phyloP scores from a whole-genome alignment of 2,797 vertebrate species.

The Sebastes goodei region DNA sequence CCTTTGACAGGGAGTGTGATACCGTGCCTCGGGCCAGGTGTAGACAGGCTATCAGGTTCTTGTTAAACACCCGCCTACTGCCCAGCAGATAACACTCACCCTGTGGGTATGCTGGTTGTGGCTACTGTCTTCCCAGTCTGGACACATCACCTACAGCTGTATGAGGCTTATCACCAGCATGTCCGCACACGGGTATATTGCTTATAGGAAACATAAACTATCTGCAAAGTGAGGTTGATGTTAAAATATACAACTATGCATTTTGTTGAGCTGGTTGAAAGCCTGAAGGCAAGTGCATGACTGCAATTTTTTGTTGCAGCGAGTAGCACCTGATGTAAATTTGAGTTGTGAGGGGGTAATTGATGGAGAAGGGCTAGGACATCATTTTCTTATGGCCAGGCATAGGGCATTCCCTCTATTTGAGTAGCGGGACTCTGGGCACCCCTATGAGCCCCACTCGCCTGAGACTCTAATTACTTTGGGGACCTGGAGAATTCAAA shows the following conservation, averaged over 20 bases:
- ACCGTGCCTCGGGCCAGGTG: constrained; percentile 59
- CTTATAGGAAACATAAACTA: constrained; percentile 36
- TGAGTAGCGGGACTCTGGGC: constrained; percentile 73
- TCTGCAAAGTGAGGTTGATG: constrained; percentile 39
- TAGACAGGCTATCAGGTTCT: constrained; percentile 49
- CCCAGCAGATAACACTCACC: constrained; percentile 66
- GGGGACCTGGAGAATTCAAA: constrained; percentile 87
- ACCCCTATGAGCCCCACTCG: constrained; percentile 78
- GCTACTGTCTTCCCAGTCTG: constrained; percentile 12
- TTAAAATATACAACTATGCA: constrained; percentile 39
- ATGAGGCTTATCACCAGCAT: constrained; percentile 37
- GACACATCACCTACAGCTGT: constrained; percentile 33
- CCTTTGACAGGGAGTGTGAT: constrained; percentile 68
- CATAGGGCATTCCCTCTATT: constrained; percentile 76
- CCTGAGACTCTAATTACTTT: constrained; percentile 87
- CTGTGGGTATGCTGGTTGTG: constrained; percentile 34
- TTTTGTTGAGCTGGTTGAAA: constrained; percentile 44
- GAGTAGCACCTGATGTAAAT: constrained; percentile 57
- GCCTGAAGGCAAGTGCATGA: constrained; percentile 40
- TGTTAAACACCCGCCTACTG: constrained; percentile 55
- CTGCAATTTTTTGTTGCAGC: constrained; percentile 25
- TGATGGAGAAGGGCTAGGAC: constrained; percentile 68
- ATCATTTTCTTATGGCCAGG: constrained; percentile 70
- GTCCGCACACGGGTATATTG: constrained; percentile 3
- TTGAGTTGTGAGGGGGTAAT: constrained; percentile 68